Percentiles rank a stretch among this genome's conserved stretches.
These are phyloP conservation scores for Psittacula derbiana DNA, from an alignment of 2,797 vertebrate species.

Conservation along the genomic window DNA sequence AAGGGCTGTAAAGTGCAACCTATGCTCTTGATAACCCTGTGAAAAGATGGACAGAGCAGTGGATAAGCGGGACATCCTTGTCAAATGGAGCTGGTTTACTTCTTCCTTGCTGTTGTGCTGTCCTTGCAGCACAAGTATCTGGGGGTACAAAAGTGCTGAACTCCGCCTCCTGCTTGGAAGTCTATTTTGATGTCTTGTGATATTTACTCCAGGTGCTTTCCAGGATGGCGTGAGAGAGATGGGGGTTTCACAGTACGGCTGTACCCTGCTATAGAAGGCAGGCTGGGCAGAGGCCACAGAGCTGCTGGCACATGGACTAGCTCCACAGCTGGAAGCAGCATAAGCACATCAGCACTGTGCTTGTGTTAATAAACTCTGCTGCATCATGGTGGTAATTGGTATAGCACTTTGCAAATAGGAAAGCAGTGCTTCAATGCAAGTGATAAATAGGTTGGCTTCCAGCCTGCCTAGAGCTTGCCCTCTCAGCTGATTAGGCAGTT, in stretches of 20 bases:
- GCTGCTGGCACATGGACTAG: neutral
- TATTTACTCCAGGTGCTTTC: accelerated
- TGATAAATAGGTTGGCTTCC: neutral
- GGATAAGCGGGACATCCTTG: neutral
- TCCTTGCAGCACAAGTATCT: accelerated
- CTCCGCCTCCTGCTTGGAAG: neutral
- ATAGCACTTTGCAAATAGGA: neutral
- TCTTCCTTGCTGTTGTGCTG: neutral
- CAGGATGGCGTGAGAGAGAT: neutral
- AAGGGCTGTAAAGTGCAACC: neutral
- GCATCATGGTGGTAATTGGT: neutral
- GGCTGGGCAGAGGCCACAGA: neutral
- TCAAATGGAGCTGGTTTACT: neutral
- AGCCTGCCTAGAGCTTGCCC: neutral
- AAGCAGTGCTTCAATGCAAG: neutral
- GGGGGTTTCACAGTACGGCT: neutral
- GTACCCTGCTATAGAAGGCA: neutral
- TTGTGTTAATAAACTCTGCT: neutral
- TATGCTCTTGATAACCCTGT: neutral
- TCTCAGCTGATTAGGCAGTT: neutral
- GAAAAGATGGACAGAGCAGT: neutral
- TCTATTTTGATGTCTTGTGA: accelerated
- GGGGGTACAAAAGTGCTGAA: accelerated
- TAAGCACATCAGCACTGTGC: neutral
- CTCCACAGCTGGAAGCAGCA: neutral